Evolutionary conservation across 2,797 vertebrate genomes (phyloP).

Genomic region (Chaetophractus vellerosus): DNA sequence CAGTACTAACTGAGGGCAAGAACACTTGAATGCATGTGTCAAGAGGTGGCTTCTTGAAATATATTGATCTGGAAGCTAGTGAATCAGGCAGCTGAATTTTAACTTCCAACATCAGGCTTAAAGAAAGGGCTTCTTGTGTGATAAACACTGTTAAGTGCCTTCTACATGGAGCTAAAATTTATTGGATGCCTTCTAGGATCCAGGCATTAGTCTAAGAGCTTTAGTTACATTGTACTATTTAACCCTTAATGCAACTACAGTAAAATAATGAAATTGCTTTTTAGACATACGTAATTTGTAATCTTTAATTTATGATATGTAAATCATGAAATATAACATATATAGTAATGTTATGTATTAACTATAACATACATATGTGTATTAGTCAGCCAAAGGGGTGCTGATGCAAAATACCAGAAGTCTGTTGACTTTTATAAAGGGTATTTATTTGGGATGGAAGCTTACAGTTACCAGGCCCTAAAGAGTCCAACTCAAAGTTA

Average conservation of each 20-base stretch:
- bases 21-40: background rate
- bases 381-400: too few species aligned
- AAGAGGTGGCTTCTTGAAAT: background rate
- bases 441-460: too few species aligned
- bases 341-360: background rate
- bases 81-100: background rate
- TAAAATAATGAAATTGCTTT: background rate
- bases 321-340: background rate
- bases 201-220: background rate
- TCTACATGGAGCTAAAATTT: background rate
- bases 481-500: too few species aligned
- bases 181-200: background rate
- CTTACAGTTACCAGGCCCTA: too few species aligned
- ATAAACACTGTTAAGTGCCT: background rate
- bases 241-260: background rate
- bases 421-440: too few species aligned
- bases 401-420: too few species aligned
- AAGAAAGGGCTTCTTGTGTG: background rate
- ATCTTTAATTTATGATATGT: background rate
- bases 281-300: background rate
- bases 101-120: background rate
- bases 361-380: background rate
- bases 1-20: background rate
- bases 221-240: background rate
- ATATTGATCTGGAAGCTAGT: background rate